Evolutionary conservation across 1,140 invertebrate genomes (phyloP), one percentile per base, ranked within the genome.

Genomic region (Trachelipus rathkii): DNA sequence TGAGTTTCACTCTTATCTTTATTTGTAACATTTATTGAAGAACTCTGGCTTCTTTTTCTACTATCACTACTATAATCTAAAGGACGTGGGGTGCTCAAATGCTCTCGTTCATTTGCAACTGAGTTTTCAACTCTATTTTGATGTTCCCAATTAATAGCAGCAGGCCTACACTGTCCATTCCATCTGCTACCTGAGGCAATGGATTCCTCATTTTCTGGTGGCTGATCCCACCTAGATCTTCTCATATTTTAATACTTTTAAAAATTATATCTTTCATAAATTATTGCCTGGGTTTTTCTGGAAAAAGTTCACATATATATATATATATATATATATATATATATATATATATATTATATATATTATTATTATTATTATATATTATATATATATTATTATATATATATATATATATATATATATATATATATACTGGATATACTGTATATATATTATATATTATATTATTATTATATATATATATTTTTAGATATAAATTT

Each of bases 11-110:
- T 60, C 19, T 60, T 60, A 19, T 60, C 50, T 19, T 60, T 60
- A 19, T 60, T 60, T 13, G 50, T 60, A 60, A 1, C 50, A 60
- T 60, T 60, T 13, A 19, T 60, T 15, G 50, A 13, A 60, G 11
- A 15, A 13, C 19, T 60, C 50, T 60, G 50, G 19, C 19, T 19
- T 8, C 50, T 60, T 19, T 60, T 13, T 60, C 50, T 60, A 60
- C 50, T 19, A 60, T 60, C 50, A 60, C 50, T 60, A 60, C 50
- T 60, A 19, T 60, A 60, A 60, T 60, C 50, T 19, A 60, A 60
- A 60, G 50, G 50, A 60, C 19, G 50, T 15, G 50, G 50, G 50
- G 50, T 60, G 8, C 19, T 60, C 50, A 60, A 60, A 19, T 19
- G 50, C 50, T 60, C 50, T 8, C 50, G 2, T 8, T 60, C 50